phyloP scores from a whole-genome alignment of 2,888 invertebrate genomes.

The Bibio marci region DNA sequence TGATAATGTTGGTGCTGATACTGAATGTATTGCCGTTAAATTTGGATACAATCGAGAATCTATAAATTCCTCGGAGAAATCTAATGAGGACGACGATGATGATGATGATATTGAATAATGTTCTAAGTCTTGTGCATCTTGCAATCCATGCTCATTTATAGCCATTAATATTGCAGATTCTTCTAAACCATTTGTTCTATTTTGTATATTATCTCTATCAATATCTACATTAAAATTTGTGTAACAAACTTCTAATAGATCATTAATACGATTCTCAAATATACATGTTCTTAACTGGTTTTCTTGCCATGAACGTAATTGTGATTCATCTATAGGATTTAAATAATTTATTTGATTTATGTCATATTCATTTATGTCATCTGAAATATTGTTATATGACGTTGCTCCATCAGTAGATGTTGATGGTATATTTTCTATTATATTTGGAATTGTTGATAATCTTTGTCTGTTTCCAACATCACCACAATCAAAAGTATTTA shows the following conservation, averaged over 20 bases:
- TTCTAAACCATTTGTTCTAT: conserved; percentile 4
- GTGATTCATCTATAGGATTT: conserved; percentile 5
- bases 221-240: background rate
- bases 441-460: background rate
- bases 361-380: background rate
- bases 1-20: too few relatives aligned
- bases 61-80: background rate
- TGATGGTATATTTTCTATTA: background rate
- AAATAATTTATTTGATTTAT: background rate
- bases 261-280: conserved; percentile 9
- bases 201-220: background rate
- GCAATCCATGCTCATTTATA: conserved; percentile 10
- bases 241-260: conserved; percentile 8
- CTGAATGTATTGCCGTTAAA: too few relatives aligned
- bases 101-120: background rate
- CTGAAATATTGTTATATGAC: too few relatives aligned
- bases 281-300: conserved; percentile 9
- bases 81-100: background rate
- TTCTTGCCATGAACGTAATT: conserved; percentile 9
- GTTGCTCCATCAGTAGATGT: background rate
- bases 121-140: background rate
- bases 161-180: conserved; percentile 11
- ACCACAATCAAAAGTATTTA: background rate
- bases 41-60: too few relatives aligned
- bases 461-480: background rate